Evolutionary conservation across 2,797 vertebrate genomes (phyloP).

Genomic region (Antennarius maculatus): DNA sequence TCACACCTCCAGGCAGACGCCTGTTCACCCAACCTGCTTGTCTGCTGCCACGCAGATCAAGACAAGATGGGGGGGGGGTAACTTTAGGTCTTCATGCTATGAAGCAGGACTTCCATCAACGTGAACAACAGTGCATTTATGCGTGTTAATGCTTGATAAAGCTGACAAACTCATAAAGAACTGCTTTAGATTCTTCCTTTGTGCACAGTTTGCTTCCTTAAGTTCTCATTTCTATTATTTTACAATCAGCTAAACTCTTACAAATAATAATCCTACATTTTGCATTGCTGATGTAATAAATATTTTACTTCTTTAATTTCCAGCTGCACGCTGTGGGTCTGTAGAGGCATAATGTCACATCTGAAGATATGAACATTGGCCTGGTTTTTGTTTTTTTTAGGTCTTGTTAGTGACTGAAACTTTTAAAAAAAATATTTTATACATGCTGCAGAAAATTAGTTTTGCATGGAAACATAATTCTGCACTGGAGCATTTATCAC

Average conservation of each 20-base stretch:
- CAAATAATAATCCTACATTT: background rate
- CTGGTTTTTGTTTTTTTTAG: background rate
- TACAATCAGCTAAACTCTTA: background rate
- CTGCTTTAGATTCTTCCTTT: background rate
- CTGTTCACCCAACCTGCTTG: conserved; percentile 24
- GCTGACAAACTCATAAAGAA: background rate
- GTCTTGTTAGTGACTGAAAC: background rate
- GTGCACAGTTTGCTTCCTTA: no score
- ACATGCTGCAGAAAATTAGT: background rate
- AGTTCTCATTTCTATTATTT: background rate
- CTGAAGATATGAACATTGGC: background rate
- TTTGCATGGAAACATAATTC: no score
- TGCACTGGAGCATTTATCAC: no score
- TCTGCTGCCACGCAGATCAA: conserved; percentile 4
- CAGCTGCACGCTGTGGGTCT: background rate
- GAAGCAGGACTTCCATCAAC: background rate
- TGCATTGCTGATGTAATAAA: background rate
- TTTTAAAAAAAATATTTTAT: background rate
- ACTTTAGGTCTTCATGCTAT: background rate
- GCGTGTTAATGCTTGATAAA: background rate
- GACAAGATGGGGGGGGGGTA: conserved; percentile 2
- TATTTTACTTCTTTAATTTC: background rate
- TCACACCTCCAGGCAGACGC: background rate
- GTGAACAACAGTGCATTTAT: conserved; percentile 11
- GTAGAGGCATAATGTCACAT: background rate